Percentiles rank a stretch among this genome's conserved stretches.
These are phyloP conservation scores for Amphipyra berbera DNA, from an alignment of 2,888 invertebrate genomes.

Conservation along the genomic window DNA sequence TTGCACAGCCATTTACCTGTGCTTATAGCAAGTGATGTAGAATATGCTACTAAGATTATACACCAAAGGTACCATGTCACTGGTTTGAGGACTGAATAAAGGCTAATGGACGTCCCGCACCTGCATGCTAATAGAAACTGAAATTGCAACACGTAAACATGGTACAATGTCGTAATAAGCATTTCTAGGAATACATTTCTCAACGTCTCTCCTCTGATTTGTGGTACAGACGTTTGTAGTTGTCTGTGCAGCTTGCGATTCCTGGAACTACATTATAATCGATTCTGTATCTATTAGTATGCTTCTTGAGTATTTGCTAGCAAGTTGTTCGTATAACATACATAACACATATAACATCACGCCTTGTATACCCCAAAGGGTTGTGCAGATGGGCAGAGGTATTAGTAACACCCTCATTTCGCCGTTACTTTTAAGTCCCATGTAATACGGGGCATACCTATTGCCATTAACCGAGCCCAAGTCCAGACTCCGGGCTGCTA, in stretches of 20 bases:
- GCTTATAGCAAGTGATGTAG: background rate
- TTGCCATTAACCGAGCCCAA: too few relatives aligned
- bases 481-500: too few relatives aligned
- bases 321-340: background rate
- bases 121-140: constrained; percentile 15
- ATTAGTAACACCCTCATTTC: too few relatives aligned
- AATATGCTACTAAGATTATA: constrained; percentile 7
- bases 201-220: constrained; percentile 24
- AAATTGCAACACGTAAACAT: constrained; percentile 18
- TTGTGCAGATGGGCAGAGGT: too few relatives aligned
- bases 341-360: too few relatives aligned
- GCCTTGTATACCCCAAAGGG: too few relatives aligned
- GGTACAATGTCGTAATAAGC: constrained; percentile 11
- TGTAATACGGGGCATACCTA: too few relatives aligned
- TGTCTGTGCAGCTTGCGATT: constrained; percentile 4
- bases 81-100: constrained; percentile 6
- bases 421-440: too few relatives aligned
- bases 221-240: constrained; percentile 11
- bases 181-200: constrained; percentile 32
- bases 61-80: background rate
- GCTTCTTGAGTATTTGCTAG: background rate
- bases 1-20: background rate
- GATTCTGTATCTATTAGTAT: constrained; percentile 4
- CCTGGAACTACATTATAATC: constrained; percentile 5
- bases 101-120: constrained; percentile 16